Evolutionary conservation across 2,113 vertebrate species (phyloP).

Genomic region (Silurus meridionalis): DNA sequence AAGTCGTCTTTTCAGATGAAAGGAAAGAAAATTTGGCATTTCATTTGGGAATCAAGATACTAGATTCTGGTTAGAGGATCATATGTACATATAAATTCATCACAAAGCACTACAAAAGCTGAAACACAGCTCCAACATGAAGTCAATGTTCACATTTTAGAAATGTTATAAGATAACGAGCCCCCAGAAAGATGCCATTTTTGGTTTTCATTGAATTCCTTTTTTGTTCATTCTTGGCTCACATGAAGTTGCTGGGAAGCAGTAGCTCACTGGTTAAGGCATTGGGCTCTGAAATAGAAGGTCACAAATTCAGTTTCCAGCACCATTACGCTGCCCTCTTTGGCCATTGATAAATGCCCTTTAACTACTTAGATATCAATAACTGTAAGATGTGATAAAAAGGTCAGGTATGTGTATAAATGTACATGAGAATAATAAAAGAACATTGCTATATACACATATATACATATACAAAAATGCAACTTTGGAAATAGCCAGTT

Average conservation of each 20-base stretch:
- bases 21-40: too few relatives aligned
- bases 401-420: too few relatives aligned
- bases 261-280: too few relatives aligned
- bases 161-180: not conserved
- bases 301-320: too few relatives aligned
- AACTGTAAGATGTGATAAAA: too few relatives aligned
- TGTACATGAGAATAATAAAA: not conserved
- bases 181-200: not conserved
- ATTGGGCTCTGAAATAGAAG: too few relatives aligned
- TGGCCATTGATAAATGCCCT: too few relatives aligned
- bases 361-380: too few relatives aligned
- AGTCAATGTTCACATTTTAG: not conserved
- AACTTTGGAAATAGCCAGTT: not conserved
- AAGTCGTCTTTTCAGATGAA: too few relatives aligned
- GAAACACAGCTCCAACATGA: not conserved
- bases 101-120: not conserved
- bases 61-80: not conserved
- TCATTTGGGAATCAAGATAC: too few relatives aligned
- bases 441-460: not conserved
- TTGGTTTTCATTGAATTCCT: not conserved
- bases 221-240: not conserved
- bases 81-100: not conserved
- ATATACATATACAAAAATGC: not conserved
- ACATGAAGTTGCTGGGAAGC: not conserved
- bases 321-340: too few relatives aligned